Base-by-base conservation (phyloP, 2,113 vertebrate species). In the Psephotus haematonotus region DNA sequence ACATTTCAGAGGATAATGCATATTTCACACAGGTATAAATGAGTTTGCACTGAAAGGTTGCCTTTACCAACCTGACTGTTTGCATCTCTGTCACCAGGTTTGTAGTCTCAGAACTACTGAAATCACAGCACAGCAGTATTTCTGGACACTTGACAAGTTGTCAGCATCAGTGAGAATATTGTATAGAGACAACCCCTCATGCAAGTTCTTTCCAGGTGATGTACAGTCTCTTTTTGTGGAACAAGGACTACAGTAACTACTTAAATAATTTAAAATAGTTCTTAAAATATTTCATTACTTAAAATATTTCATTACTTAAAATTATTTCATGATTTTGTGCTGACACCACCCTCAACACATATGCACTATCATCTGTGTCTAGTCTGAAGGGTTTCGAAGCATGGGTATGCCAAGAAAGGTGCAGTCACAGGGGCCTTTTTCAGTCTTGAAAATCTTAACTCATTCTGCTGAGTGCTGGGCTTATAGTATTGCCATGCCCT, bases 311-410 rank as follows among this genome's bases (percentile, higher is more conserved):
- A 11, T 25, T 69, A 52, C 31, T 49, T 68, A 10, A 80, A 85
- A 19, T 33, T 33, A 43, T 10, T 64, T 50, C 2, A 59, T 69
- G 33, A 53, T 82, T 46, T 86, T 76, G 11, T 70, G 50, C 29
- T 60, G 25, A 33, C 19, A 6, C 7, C 2, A 0, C 31, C 12
- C 12, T 80, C 17, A 46, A 1, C 53, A 44, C 11, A 2, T 81
- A 70, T 70, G 17, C 17, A 20, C 11, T 47, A 24, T 50, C 43
- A 47, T 65, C 31, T 65, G 11, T 59, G 59, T 70, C 44, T 23
- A n/a, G 22, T 39, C 57, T 37, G 57, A 72, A 71, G 39, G 18
- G 18, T 46, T 78, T 78, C 43, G n/a, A 72, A 67, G 29, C 6
- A 25, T 25, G 4, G 15, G 4, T 47, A 15, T 59, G 64, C 49